Conservation (phyloP, 1,140 invertebrate species). For the Hypsibius dujardini region DNA sequence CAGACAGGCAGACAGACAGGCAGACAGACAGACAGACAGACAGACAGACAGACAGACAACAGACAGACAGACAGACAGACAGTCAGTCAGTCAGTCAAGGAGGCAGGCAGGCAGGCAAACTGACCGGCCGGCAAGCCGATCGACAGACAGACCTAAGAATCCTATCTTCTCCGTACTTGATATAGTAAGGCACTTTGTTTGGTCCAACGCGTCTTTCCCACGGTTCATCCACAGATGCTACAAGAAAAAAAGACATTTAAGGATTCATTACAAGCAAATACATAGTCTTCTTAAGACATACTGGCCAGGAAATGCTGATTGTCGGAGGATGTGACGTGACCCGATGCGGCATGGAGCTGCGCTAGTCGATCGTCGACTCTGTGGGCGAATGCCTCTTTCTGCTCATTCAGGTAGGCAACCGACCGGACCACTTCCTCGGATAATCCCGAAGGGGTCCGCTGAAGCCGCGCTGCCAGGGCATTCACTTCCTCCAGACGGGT, state of each 20-base stretch:
- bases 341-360: background rate
- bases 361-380: background rate
- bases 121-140: constrained; percentile 19
- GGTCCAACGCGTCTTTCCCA: constrained; percentile 85
- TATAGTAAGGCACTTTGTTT: constrained; percentile 93
- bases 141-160: background rate
- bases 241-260: too few relatives aligned
- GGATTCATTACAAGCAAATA: background rate
- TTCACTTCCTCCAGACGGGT: background rate
- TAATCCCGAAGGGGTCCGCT: background rate
- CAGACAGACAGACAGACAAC: too few relatives aligned
- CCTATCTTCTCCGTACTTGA: constrained; percentile 50
- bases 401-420: background rate
- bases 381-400: background rate
- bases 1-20: constrained; percentile 22
- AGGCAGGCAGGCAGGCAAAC: constrained; percentile 22
- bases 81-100: background rate
- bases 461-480: background rate
- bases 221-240: constrained; percentile 66
- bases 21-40: constrained; percentile 20
- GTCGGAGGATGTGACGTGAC: background rate
- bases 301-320: constrained; percentile 12
- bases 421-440: constrained; percentile 12
- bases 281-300: background rate
- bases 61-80: constrained; percentile 20